These are phyloP conservation scores for Meloe dianella DNA, from an alignment of 2,888 invertebrate species.

Conservation along the genomic window DNA sequence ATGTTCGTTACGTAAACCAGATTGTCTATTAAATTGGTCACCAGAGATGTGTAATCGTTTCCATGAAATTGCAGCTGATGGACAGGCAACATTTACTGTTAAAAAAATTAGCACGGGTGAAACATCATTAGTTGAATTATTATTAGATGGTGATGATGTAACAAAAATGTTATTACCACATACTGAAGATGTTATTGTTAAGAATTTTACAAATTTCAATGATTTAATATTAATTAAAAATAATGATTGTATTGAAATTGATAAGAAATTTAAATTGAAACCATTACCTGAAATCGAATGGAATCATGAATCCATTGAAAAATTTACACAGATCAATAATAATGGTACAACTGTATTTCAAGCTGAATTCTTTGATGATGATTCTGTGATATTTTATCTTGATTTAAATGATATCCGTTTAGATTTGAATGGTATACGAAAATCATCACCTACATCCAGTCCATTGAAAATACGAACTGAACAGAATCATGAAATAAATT, in stretches of 20 bases:
- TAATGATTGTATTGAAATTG: conserved; percentile 36
- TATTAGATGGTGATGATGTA: conserved; percentile 68
- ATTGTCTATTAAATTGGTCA: conserved; percentile 66
- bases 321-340: conserved; percentile 54
- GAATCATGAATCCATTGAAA: conserved; percentile 54
- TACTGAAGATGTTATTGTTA: conserved; percentile 62
- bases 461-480: conserved; percentile 18
- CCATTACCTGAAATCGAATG: conserved; percentile 49
- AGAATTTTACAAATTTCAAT: conserved; percentile 71
- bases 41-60: conserved; percentile 70
- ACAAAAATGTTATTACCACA: conserved; percentile 63
- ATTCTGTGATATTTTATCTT: conserved; percentile 48
- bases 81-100: conserved; percentile 72
- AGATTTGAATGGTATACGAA: conserved; percentile 40
- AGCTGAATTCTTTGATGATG: conserved; percentile 48
- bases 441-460: conserved; percentile 19
- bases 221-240: conserved; percentile 71
- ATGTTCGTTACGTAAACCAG: conserved; percentile 64
- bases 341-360: conserved; percentile 52
- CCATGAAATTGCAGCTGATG: conserved; percentile 70
- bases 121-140: conserved; percentile 69
- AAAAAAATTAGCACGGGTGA: conserved; percentile 72
- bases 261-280: conserved; percentile 38
- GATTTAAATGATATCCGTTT: conserved; percentile 49
- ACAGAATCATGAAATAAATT: neutral